Evolutionary conservation across 2,113 vertebrate species (phyloP).

Genomic region (Candoia aspera): DNA sequence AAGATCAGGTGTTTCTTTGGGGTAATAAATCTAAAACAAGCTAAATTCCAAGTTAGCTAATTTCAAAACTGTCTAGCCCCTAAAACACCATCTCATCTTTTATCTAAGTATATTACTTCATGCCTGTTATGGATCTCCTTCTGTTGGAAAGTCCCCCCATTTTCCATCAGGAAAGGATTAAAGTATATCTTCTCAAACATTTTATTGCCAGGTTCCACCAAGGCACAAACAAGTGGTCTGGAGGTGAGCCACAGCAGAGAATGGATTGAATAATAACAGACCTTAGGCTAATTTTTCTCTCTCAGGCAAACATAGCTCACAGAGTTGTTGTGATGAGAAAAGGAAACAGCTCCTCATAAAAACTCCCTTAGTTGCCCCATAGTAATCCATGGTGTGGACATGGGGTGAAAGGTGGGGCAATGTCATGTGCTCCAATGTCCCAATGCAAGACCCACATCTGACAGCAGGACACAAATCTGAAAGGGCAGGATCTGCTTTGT

Average conservation of each 20-base stretch:
- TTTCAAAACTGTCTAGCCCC: not conserved
- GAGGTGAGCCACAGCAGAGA: not conserved
- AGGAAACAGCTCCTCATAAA: not conserved
- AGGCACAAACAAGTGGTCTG: not conserved
- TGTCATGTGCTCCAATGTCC: not conserved
- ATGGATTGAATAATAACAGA: not conserved
- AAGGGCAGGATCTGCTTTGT: not conserved
- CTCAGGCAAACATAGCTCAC: not conserved
- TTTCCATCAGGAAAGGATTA: not conserved
- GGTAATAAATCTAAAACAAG: not conserved
- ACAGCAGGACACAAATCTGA: not conserved
- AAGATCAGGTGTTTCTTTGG: not conserved
- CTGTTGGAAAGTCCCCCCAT: not conserved
- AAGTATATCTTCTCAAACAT: not conserved
- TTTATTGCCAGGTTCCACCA: not conserved
- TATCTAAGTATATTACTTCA: not conserved
- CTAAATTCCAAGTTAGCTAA: not conserved
- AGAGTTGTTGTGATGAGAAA: not conserved
- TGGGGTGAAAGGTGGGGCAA: not conserved
- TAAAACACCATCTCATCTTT: not conserved
- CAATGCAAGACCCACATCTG: not conserved
- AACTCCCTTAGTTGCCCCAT: not conserved
- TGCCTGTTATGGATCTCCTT: not conserved
- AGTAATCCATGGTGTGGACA: not conserved
- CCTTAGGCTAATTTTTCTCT: not conserved